Conservation (phyloP, 2,797 vertebrate species). For the Hippoglossus hippoglossus region DNA sequence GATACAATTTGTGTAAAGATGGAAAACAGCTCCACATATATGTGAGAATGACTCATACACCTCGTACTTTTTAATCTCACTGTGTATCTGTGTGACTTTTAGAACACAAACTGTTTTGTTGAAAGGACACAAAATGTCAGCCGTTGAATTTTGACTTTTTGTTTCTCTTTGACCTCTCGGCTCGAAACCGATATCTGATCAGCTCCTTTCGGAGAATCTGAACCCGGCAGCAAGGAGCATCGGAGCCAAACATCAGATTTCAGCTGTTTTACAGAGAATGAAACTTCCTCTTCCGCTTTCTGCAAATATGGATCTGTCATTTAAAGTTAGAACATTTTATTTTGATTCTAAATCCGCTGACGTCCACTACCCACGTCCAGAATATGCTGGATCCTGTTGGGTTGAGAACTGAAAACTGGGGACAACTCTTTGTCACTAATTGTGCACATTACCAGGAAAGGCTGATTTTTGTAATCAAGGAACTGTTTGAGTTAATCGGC, state of each 20-base stretch:
- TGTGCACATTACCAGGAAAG: no score
- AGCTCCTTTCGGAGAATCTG: constrained; percentile 23
- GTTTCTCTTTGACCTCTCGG: constrained; percentile 38
- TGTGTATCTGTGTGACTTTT: not conserved
- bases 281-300: constrained; percentile 12
- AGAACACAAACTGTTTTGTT: not conserved
- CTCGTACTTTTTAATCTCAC: no score
- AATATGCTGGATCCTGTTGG: no score
- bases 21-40: no score
- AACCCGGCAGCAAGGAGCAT: constrained; percentile 3
- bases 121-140: constrained; percentile 46
- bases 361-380: no score
- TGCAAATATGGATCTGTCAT: constrained; percentile 17
- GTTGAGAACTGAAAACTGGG: no score
- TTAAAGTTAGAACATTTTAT: constrained; percentile 1
- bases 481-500: no score
- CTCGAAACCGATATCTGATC: constrained; percentile 22
- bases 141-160: constrained; percentile 25
- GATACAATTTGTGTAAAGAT: no score
- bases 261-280: constrained; percentile 15
- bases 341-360: no score
- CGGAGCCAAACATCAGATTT: constrained; percentile 8
- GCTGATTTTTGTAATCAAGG: no score
- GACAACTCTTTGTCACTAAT: no score
- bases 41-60: no score